These are phyloP conservation scores for Drosophila watanabei DNA, from an alignment of 1,140 invertebrate genomes.

Conservation along the genomic window DNA sequence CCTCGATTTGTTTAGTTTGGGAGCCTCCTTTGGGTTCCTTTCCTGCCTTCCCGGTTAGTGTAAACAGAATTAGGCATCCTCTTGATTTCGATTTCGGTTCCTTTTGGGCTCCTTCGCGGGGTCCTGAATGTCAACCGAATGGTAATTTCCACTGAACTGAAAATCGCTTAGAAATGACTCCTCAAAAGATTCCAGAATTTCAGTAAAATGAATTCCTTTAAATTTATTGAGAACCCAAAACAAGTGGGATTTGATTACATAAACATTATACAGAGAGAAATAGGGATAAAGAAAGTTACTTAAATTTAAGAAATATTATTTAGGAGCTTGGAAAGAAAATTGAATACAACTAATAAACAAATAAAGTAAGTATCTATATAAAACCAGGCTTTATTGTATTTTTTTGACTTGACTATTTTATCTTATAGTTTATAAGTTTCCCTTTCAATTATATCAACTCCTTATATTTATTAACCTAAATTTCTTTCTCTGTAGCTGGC, in stretches of 20 bases:
- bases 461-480: background rate
- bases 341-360: too few relatives aligned
- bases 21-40: background rate
- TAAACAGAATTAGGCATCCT: constrained; percentile 29
- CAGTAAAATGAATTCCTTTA: background rate
- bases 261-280: background rate
- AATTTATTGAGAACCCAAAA: constrained; percentile 5
- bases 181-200: background rate
- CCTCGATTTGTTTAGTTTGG: constrained; percentile 59
- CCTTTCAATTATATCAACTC: background rate
- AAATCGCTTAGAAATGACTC: background rate
- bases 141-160: constrained; percentile 22
- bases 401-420: background rate
- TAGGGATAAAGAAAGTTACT: background rate
- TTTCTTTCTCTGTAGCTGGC: background rate
- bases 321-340: too few relatives aligned
- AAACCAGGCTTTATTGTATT: background rate
- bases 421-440: background rate
- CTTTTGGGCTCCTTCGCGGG: background rate
- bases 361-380: background rate
- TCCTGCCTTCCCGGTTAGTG: background rate
- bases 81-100: constrained; percentile 4
- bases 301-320: background rate
- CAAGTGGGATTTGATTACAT: background rate
- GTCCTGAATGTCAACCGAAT: constrained; percentile 14